Percentiles rank a stretch among this genome's conserved stretches.
phyloP scores from a whole-genome alignment of 2,888 invertebrate species.

The Xanthia togata region DNA sequence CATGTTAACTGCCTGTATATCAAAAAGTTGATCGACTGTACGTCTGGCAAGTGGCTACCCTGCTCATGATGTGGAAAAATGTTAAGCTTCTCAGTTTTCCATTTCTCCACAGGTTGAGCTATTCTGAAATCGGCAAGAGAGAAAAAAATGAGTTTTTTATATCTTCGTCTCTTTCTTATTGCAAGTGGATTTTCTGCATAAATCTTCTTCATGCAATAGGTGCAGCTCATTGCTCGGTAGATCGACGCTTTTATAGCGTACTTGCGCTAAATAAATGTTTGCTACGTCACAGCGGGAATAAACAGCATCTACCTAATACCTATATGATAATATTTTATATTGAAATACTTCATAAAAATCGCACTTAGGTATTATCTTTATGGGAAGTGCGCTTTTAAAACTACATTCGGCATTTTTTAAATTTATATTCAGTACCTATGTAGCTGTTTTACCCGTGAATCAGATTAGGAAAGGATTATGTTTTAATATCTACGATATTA shows the following conservation, averaged over 20 bases:
- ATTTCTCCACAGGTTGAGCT: not conserved
- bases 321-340: slow-evolving; percentile 18
- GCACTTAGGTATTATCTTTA: slow-evolving; percentile 27
- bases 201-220: slow-evolving; percentile 11
- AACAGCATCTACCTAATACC: slow-evolving; percentile 1
- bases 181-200: slow-evolving; percentile 34
- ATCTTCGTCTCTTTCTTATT: not conserved
- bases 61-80: not conserved
- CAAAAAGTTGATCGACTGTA: not conserved
- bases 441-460: not conserved
- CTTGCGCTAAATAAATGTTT: slow-evolving; percentile 44
- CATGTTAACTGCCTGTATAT: not conserved
- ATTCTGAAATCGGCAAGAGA: not conserved
- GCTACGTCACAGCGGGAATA: slow-evolving; percentile 40
- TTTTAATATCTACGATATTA: no score
- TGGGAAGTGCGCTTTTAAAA: slow-evolving; percentile 24
- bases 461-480: not conserved
- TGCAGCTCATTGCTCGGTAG: slow-evolving; percentile 45
- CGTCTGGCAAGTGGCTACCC: no score
- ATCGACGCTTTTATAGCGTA: slow-evolving; percentile 57
- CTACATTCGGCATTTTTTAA: not conserved
- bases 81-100: not conserved
- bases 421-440: not conserved
- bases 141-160: no score
- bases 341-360: slow-evolving; percentile 35